Base-by-base conservation (phyloP, 2,888 invertebrate species). In the Empis livida region DNA sequence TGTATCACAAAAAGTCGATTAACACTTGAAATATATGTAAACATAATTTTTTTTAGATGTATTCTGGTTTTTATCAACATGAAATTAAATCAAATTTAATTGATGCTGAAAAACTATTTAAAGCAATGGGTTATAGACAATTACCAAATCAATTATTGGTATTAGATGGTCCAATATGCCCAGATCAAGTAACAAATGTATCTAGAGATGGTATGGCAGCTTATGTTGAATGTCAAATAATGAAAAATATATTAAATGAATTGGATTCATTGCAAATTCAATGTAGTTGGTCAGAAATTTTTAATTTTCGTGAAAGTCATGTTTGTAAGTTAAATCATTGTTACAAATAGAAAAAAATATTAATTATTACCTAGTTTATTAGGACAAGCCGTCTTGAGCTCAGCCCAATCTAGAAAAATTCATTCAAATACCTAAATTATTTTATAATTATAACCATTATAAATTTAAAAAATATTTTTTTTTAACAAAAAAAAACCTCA, bases 11-110 rank as follows among this genome's bases (percentile, higher is more conserved):
- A n/a, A n/a, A n/a, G n/a, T n/a, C n/a, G n/a, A n/a, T n/a, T n/a
- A n/a, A n/a, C n/a, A n/a, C n/a, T n/a, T n/a, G n/a, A 35, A n/a
- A n/a, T n/a, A n/a, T 13, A 35, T 41, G n/a, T n/a, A n/a, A n/a
- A n/a, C n/a, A n/a, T 41, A 30, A 40, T 42, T 45, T 52, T 52
- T 51, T 65, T 61, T 40, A 90, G 90, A 74, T 86, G 56, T 91
- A 88, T 69, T 83, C 84, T 53, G 92, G 92, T 10, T 91, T 84
- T 68, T 92, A 81, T 70, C 87, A 88, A 61, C 90, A 92, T 64
- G 84, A 90, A 62, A 81, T 92, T 39, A 84, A 86, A 58, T 79
- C 84, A 3, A 84, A 88, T 65, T 72, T 92, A 59, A 73, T 81
- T 20, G 84, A 84, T 45, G 84, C 85, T 2, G 86, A 88, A 61